Base-by-base conservation (phyloP, 2,888 invertebrate genomes). In the Cephus spinipes region DNA sequence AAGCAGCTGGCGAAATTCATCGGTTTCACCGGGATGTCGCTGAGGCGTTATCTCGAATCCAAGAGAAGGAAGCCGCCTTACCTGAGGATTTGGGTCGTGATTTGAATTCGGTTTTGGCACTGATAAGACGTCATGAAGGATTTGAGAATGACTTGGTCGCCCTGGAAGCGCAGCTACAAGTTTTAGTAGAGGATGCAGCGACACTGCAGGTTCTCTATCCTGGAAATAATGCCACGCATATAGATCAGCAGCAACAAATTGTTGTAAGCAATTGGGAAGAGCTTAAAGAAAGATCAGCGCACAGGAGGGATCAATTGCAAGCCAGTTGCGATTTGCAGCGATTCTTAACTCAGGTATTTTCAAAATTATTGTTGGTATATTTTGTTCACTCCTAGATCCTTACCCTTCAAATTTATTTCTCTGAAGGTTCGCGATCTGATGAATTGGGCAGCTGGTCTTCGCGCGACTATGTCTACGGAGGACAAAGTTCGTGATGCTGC, bases 1-100 rank as follows among this genome's bases (percentile, higher is more conserved):
- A 96, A 89, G 99, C 98, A 0, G 99, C 99, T 1, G 98, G 97
- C 12, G 98, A 99, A 93, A 98, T 99, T 83, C 99, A 99, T 92
- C 95, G 98, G 77, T 99, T 98, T 94, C 99, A 99, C 92, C 95
- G 98, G 77, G 99, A 99, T 92, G 98, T 97, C 1, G 97, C 96
- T 33, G 98, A 99, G 89, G 96, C 98, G 2, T 92, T 98, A 12
- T 96, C 97, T 69, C 94, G 98, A 34, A 98, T 98, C 69, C 97
- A 96, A 84, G 98, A 98, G 90, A 98, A 98, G 89, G 95, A 96
- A 81, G 96, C 96, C 0, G 96, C 96, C 4, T 94, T 99, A 71
- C 96, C 97, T 0, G 95, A 95, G 1, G 96, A 97, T 83, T 92
- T 95, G 30, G 96, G 96, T 11, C 93, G 97, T 74, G 98, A 98